Base-by-base conservation (phyloP, 2,113 vertebrate species). In the Cinclus cinclus region DNA sequence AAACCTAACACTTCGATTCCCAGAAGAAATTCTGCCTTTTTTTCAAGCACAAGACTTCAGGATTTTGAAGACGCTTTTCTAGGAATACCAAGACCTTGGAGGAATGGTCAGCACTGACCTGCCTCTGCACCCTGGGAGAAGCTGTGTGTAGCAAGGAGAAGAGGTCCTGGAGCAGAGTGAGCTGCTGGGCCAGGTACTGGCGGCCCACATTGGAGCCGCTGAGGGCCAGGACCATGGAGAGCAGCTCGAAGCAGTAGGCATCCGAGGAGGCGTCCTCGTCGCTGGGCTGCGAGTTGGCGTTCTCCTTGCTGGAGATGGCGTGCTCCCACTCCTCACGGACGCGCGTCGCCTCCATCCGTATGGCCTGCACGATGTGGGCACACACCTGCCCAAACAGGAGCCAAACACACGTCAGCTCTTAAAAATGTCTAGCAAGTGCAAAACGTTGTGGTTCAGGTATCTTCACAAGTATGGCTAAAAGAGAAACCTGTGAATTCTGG, bases 321-420 rank as follows among this genome's bases (percentile, higher is more conserved):
- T 99, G 99, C 52, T 99, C 99, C 99, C 99, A 99, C 78, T 99
- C 99, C 84, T 99, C 99, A 16, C 99, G 98, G 27, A 99, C 99
- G 3, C 99, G 98, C 0, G 99, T 99, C 11, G 99, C 99, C 96
- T 99, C 99, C 99, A 99, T 99, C 7, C 99, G 98, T 49, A 99
- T 99, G 65, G 99, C 99, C 95, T 99, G 99, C 52, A 99, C 99
- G 5, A 99, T 99, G 88, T 99, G 99, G 33, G 99, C 99, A 56
- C 99, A 99, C 6, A 99, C 99, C 99, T 99, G 81, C 17, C n/a
- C 70, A 11, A 37, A 59, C 10, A 47, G 20, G 46, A 69, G 2
- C 18, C 87, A 84, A 31, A 35, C 1, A 13, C 64, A 28, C 0
- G 17, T 8, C 0, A 33, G 42, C 16, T 35, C 74, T 68, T 11